Evolutionary conservation across 2,797 vertebrate species (phyloP), one percentile per base, ranked within the genome.

Genomic region (Pempheris klunzingeri): DNA sequence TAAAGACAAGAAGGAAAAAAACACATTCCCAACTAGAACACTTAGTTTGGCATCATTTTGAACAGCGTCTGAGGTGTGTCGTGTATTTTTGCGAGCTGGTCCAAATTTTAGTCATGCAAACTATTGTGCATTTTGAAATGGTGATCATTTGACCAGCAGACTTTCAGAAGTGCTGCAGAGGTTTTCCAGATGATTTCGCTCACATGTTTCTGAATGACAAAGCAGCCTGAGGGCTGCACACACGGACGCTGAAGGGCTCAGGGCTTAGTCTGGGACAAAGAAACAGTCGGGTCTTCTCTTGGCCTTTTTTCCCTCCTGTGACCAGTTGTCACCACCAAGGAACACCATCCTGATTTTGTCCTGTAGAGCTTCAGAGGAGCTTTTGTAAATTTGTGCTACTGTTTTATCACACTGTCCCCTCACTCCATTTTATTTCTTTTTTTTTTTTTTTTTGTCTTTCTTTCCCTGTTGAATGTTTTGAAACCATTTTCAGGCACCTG

Each of bases 311-410:
- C 30, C 36, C 60, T n/a, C 59, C 20, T 58, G 28, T 52, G 24
- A 61, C 34, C 5, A 49, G 39, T 10, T 2, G 7, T 69, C 18
- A 12, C 24, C 44, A 34, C 39, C 43, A 12, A 9, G 58, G 61
- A 32, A 50, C 30, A 5, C 39, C 67, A 32, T 65, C 28, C 58
- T 60, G n/a, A 53, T 59, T 55, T 62, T 47, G 66, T 71, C 59
- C 34, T 69, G 13, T 60, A 73, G 53, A 36, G 22, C 73, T 68
- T 80, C 64, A 68, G 47, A 84, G 47, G 71, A 80, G 73, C 76
- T 53, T 88, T 61, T 80, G 63, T 86, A 81, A 83, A 86, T 75
- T 67, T 62, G 62, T 65, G 70, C 61, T 65, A 30, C 73, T 74
- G 71, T 68, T 74, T 62, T 61, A 59, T 38, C 65, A 38, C 57